Evolutionary conservation across 2,113 vertebrate species (phyloP).

Genomic region (Taxidea taxus): DNA sequence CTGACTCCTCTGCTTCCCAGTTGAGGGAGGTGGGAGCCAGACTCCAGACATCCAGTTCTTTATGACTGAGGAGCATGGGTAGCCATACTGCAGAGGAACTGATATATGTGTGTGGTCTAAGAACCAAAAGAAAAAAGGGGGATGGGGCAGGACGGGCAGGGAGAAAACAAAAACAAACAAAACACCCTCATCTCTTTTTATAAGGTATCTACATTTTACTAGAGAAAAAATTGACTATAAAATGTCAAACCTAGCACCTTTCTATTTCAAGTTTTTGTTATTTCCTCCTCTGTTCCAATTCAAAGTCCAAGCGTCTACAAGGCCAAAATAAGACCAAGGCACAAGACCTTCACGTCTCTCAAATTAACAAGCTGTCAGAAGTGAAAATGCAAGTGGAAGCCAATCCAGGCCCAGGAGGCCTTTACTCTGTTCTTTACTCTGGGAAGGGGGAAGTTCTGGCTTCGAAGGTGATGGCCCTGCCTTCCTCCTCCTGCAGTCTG

Average conservation of each 20-base stretch:
- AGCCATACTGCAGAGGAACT: background rate
- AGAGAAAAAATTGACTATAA: background rate
- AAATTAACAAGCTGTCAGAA: background rate
- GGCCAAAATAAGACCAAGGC: background rate
- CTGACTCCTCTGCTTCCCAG: background rate
- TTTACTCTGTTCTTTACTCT: background rate
- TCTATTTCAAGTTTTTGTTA: conserved; percentile 12
- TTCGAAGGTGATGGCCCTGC: background rate
- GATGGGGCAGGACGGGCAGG: rapidly evolving
- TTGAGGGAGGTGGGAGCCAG: background rate
- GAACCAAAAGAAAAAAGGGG: background rate
- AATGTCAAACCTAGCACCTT: background rate
- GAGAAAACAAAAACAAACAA: background rate
- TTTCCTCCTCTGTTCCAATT: background rate
- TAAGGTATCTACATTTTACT: background rate
- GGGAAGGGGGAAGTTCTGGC: background rate
- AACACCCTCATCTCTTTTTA: background rate
- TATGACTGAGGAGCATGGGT: background rate
- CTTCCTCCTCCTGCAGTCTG: background rate
- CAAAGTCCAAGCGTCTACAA: background rate
- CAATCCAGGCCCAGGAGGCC: background rate
- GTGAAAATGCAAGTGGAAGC: background rate
- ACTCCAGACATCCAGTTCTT: background rate
- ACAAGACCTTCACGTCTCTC: background rate
- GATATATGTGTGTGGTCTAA: background rate